phyloP scores from a whole-genome alignment of 2,888 invertebrate species.

The Scotopteryx bipunctaria region DNA sequence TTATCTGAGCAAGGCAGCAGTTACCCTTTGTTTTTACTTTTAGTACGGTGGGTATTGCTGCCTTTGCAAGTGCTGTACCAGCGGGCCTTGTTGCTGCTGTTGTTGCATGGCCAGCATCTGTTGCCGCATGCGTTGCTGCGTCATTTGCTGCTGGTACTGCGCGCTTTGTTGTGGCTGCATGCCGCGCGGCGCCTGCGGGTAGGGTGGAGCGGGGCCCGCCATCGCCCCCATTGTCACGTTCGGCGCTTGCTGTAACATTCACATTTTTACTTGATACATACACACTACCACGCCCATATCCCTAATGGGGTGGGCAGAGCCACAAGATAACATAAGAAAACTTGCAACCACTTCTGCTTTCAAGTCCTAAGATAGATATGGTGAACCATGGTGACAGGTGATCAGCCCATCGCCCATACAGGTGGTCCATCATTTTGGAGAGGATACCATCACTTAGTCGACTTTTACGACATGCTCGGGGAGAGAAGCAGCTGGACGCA shows the following conservation, averaged over 20 bases:
- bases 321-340: too few species aligned
- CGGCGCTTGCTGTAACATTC: slow-evolving; percentile 85
- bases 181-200: slow-evolving; percentile 80
- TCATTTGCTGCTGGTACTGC: slow-evolving; percentile 84
- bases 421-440: too few species aligned
- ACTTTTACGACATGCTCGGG: too few species aligned
- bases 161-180: slow-evolving; percentile 83
- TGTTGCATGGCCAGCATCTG: slow-evolving; percentile 88
- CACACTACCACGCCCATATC: too few species aligned
- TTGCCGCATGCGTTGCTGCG: slow-evolving; percentile 85
- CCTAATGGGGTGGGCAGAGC: too few species aligned
- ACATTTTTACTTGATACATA: too few species aligned
- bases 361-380: too few species aligned
- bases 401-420: too few species aligned
- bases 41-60: slow-evolving; percentile 78
- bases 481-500: too few species aligned
- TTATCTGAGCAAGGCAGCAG: slow-evolving; percentile 7
- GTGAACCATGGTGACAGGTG: too few species aligned
- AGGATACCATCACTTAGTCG: too few species aligned
- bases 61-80: slow-evolving; percentile 74
- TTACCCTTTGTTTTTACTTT: neutral
- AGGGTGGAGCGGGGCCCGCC: slow-evolving; percentile 91
- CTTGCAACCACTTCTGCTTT: too few species aligned
- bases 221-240: slow-evolving; percentile 93
- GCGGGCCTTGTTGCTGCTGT: slow-evolving; percentile 84